Evolutionary conservation across 2,113 vertebrate species (phyloP).

Genomic region (Corapipo altera): DNA sequence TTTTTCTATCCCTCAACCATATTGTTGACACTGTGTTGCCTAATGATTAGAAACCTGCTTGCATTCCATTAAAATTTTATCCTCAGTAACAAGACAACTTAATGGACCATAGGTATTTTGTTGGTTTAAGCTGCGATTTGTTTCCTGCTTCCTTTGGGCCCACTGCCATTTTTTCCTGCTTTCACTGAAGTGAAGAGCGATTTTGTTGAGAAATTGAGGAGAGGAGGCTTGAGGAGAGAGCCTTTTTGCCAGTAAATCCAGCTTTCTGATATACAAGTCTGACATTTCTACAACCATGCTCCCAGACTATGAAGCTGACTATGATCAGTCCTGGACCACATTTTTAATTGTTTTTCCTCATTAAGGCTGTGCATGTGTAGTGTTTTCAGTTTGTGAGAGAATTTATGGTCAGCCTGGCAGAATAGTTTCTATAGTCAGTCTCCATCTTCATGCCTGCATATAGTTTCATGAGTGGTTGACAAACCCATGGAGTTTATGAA

Average conservation of each 20-base stretch:
- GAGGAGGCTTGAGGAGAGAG: not conserved
- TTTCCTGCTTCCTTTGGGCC: not conserved
- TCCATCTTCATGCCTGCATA: not conserved
- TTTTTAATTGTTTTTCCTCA: not conserved
- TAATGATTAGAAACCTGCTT: not conserved
- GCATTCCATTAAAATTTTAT: not conserved
- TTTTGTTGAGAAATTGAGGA: not conserved
- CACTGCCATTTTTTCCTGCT: not conserved
- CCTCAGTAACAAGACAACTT: not conserved
- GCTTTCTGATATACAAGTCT: not conserved
- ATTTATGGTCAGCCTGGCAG: not conserved
- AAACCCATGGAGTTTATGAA: not conserved
- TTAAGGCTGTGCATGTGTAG: not conserved
- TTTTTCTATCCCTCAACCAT: not conserved
- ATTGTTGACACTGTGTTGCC: not conserved
- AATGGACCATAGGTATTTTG: not conserved
- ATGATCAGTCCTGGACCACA: not conserved
- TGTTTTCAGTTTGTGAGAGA: not conserved
- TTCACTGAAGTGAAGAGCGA: not conserved
- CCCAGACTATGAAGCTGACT: not conserved
- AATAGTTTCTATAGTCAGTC: not conserved
- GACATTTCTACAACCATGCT: not conserved
- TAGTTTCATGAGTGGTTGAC: not conserved
- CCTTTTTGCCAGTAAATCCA: not conserved
- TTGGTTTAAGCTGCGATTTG: not conserved